Base-by-base conservation (phyloP, 1,140 invertebrate genomes). In the Brachionus rotundiformis region DNA sequence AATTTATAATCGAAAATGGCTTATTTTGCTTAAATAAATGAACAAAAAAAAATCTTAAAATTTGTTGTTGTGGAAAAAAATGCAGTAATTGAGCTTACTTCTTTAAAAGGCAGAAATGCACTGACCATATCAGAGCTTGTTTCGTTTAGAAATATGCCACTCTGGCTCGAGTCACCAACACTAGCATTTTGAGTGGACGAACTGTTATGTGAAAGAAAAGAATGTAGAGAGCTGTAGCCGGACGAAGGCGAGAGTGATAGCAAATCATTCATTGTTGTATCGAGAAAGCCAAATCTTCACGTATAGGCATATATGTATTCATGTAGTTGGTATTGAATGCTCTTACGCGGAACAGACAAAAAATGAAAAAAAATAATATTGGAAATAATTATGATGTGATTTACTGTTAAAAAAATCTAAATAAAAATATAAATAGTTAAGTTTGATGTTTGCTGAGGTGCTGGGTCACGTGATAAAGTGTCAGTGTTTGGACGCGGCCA, bases 21-120 rank as follows among this genome's bases (percentile, higher is more conserved):
- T n/a, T n/a, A n/a, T n/a, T n/a, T n/a, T n/a, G n/a, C n/a, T n/a
- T n/a, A n/a, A n/a, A n/a, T n/a, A n/a, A n/a, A n/a, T n/a, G n/a
- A n/a, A n/a, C n/a, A n/a, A n/a, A n/a, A n/a, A n/a, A n/a, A n/a
- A n/a, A n/a, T n/a, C n/a, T n/a, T n/a, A n/a, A n/a, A n/a, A n/a
- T n/a, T n/a, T n/a, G n/a, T n/a, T n/a, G n/a, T n/a, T n/a, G n/a
- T n/a, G n/a, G n/a, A n/a, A n/a, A n/a, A n/a, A n/a, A n/a, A n/a
- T n/a, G n/a, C n/a, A n/a, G n/a, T n/a, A n/a, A n/a, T n/a, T n/a
- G n/a, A n/a, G n/a, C n/a, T 68, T 68, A 68, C 63, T 68, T 68
- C 63, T 68, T 68, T 68, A 36, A 68, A 68, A 10, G 68, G 68
- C 13, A 73, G 13, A 73, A 73, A 73, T 13, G 68, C 68, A 13